Percentiles rank a stretch among this genome's conserved stretches.
Conservation (phyloP, 2,113 vertebrate species). For the Pandion haliaetus region DNA sequence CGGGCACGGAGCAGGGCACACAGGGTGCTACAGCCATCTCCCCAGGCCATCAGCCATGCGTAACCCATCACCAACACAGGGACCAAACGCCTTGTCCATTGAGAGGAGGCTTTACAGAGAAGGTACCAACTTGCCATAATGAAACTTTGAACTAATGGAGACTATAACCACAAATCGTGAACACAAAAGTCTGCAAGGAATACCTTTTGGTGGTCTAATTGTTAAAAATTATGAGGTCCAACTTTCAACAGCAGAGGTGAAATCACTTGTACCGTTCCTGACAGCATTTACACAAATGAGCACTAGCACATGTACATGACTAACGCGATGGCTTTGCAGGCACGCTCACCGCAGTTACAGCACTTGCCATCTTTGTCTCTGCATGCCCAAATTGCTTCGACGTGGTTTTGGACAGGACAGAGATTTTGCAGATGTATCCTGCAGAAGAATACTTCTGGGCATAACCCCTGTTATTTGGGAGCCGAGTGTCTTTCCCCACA, state of each 20-base stretch:
- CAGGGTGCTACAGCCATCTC: accelerated
- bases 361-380: not conserved
- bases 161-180: accelerated
- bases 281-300: accelerated
- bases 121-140: accelerated
- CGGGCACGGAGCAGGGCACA: accelerated
- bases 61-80: not conserved
- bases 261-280: not conserved
- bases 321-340: accelerated
- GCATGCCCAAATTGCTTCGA: accelerated
- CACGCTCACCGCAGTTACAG: accelerated
- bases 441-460: not conserved
- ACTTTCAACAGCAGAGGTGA: accelerated
- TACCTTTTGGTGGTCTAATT: too few relatives aligned
- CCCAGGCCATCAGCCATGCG: accelerated
- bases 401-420: not conserved
- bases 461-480: accelerated
- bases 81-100: too few relatives aligned
- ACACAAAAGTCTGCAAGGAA: accelerated
- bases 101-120: not conserved
- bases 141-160: not conserved
- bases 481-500: accelerated
- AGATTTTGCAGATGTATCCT: too few relatives aligned
- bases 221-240: accelerated
- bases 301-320: accelerated